Percentiles rank a stretch among this genome's conserved stretches.
Evolutionary conservation across 2,797 vertebrate genomes (phyloP).

Genomic region (Clamator glandarius): DNA sequence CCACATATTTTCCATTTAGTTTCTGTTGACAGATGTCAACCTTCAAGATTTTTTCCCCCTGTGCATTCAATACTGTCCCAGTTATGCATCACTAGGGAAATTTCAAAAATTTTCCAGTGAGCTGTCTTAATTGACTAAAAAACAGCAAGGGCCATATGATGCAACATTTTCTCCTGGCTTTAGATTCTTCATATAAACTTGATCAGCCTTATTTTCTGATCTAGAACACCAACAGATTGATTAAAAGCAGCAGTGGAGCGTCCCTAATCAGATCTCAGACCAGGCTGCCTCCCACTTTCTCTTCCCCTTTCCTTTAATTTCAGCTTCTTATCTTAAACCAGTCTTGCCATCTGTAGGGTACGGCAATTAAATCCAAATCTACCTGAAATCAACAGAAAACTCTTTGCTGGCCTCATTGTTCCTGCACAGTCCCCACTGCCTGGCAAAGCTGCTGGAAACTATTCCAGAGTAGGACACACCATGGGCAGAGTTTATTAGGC

Average conservation of each 20-base stretch:
- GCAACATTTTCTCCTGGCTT: neutral
- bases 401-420: neutral
- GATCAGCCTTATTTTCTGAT: neutral
- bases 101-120: neutral
- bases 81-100: constrained; percentile 11
- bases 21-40: constrained; percentile 22
- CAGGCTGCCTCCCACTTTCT: neutral
- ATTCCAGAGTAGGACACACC: neutral
- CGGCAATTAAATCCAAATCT: neutral
- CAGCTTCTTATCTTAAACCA: constrained; percentile 7
- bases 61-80: neutral
- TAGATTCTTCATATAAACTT: neutral
- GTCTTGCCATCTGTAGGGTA: neutral
- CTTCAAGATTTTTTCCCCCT: neutral
- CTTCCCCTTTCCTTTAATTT: neutral
- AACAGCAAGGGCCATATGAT: neutral
- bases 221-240: neutral
- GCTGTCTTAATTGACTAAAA: constrained; percentile 12
- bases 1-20: constrained; percentile 41
- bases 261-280: neutral
- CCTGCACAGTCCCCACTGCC: neutral
- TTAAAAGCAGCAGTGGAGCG: neutral
- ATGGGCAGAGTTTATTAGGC: neutral
- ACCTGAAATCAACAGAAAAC: neutral
- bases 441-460: neutral